Base-by-base conservation (phyloP, 1,140 invertebrate genomes). In the Adoxophyes honmai region DNA sequence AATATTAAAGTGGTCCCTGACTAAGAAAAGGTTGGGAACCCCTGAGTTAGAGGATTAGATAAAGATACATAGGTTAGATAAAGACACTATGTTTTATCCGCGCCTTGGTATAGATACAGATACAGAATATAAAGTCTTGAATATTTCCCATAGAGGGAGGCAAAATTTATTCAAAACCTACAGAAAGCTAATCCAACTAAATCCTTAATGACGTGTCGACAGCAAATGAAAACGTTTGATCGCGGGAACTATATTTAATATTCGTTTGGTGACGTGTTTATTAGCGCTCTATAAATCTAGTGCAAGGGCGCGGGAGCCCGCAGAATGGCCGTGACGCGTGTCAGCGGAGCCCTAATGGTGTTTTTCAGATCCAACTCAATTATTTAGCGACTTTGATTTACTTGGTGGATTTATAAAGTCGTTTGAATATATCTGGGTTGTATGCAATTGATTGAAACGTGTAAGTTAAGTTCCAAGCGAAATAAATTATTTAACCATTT, bases 371-470 rank as follows among this genome's bases (percentile, higher is more conserved):
- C 66, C 68, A 62, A 70, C 60, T 57, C 69, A 60, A 68, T 57
- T 70, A 64, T 70, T 78, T 70, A 67, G 73, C 68, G 69, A 74
- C 66, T 80, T 73, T 81, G 77, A 81, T 86, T 83, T 81, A 80
- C 77, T 77, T 67, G 68, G 60, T 55, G 70, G 76, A 77, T 82
- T 85, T 77, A 8, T 38, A 1, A 13, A 34, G 39, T 56, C 15
- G 21, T 5, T 42, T 55, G 36, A 39, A 37, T 36, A 48, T 44
- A 34, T 34, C 4, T 9, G n/a, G 21, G 21, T 28, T 28, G 21
- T 6, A 28, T 28, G 6, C 21, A 28, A 3, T 28, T 28, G 21
- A 2, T 28, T 28, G 21, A n/a, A n/a, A n/a, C n/a, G n/a, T n/a
- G n/a, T n/a, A n/a, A n/a, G n/a, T n/a, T n/a, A n/a, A n/a, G n/a